phyloP scores from a whole-genome alignment of 92 coral and sea anemone genomes.

The Zoanthus gigantus region DNA sequence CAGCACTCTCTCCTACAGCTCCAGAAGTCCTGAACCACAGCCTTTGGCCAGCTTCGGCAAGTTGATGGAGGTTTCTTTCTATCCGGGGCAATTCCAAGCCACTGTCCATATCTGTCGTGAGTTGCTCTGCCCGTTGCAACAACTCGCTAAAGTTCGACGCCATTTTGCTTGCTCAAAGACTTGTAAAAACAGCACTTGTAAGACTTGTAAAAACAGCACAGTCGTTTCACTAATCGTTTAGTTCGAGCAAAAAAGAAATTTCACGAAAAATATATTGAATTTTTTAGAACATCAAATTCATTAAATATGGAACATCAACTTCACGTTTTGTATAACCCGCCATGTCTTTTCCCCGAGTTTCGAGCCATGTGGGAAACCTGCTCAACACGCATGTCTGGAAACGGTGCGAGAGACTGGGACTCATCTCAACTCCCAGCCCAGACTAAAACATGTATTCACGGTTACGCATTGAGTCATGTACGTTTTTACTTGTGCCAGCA shows the following conservation, averaged over 20 bases:
- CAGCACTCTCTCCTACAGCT: slow-evolving; percentile 91
- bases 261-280: neutral
- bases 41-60: slow-evolving; percentile 97
- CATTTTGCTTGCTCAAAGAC: slow-evolving; percentile 57
- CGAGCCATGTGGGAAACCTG: too few species aligned
- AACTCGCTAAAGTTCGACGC: slow-evolving; percentile 93
- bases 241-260: too few species aligned
- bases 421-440: too few species aligned
- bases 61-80: slow-evolving; percentile 93
- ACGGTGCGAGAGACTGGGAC: too few species aligned
- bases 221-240: neutral
- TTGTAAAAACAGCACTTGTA: neutral
- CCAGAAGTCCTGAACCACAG: slow-evolving; percentile 92
- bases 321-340: slow-evolving; percentile 79
- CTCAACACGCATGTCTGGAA: too few species aligned
- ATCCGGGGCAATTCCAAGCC: slow-evolving; percentile 98
- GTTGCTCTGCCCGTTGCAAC: slow-evolving; percentile 97
- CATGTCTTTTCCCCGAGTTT: slow-evolving; percentile 35
- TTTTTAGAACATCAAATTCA: slow-evolving; percentile 12
- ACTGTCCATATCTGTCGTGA: slow-evolving; percentile 98
- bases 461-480: too few species aligned
- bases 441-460: too few species aligned
- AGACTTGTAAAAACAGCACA: too few species aligned
- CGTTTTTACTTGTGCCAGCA: too few species aligned
- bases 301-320: slow-evolving; percentile 8